Base-by-base conservation (phyloP, 2,888 invertebrate genomes). In the Xestia c-nigrum region DNA sequence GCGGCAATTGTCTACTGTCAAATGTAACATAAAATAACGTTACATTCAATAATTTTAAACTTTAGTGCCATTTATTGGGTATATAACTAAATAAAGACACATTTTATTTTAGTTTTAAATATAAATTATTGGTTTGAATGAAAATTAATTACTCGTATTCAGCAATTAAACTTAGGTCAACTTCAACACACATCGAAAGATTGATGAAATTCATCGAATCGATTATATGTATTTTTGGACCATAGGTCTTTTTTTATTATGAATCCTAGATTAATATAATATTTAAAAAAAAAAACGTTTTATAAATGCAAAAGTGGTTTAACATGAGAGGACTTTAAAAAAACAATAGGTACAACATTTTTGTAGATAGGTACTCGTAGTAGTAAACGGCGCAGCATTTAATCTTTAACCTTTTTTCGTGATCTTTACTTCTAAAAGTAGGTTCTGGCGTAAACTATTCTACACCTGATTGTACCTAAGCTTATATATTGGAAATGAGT, bases 401-500 rank as follows among this genome's bases (percentile, higher is more conserved):
- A 10, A 47, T 24, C 31, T 21, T 21, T 3, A 14, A 31, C 2
- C 0, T 16, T 12, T 4, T 43, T 43, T 59, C 24, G 16, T 31
- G 24, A 59, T 31, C 10, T 12, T n/a, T n/a, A 5, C n/a, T n/a
- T 12, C 12, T 9, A 21, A 74, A 74, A 61, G 38, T 55, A n/a
- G 21, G 3, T 71, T 38, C 24, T 46, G 47, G n/a, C 21, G 38
- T 16, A 9, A 31, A 24, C 40, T 55, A 16, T 68, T 24, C 38
- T 59, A 50, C 16, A n/a, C 24, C 64, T 12, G 21, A 55, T 47
- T 64, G 24, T 52, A 72, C 55, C 38, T 59, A 52, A 59, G 59
- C 24, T 5, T 71, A 57, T 63, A 47, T 59, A 67, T 38, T 85
- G 68, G 43, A 70, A 67, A n/a, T 57, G 3, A 19, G 69, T 55